Evolutionary conservation across 2,888 invertebrate species (phyloP).

Genomic region (Hermaeophaga mercurialis): DNA sequence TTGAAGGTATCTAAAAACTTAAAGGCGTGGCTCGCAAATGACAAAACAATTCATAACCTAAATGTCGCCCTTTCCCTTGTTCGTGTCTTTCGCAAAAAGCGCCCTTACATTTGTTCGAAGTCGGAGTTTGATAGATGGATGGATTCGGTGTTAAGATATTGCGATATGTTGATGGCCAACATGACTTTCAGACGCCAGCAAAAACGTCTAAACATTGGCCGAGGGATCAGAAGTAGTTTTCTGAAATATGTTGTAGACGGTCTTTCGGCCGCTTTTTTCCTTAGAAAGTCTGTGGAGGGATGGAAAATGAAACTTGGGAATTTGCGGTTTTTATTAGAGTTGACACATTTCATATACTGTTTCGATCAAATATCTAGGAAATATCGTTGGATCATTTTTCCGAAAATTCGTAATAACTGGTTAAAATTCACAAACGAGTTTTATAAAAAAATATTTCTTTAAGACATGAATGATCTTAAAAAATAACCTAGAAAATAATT

Average conservation of each 20-base stretch:
- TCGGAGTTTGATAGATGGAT: conserved; percentile 31
- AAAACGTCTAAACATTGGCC: conserved; percentile 32
- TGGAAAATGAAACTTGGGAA: conserved; percentile 12
- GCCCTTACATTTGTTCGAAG: conserved; percentile 21
- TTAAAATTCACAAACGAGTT: too few species aligned
- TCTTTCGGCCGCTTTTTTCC: conserved; percentile 19
- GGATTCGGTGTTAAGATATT: conserved; percentile 36
- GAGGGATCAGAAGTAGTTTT: conserved; percentile 24
- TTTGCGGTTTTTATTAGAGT: conserved; percentile 19
- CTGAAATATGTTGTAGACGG: conserved; percentile 23
- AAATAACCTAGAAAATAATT: too few species aligned
- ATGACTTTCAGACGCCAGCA: conserved; percentile 32
- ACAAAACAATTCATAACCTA: conserved; percentile 36
- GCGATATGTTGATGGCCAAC: conserved; percentile 30
- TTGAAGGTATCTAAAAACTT: too few species aligned
- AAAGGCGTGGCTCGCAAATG: conserved; percentile 38
- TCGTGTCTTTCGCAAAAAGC: conserved; percentile 11
- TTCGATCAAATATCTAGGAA: too few species aligned
- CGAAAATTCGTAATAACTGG: too few species aligned
- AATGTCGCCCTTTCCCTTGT: conserved; percentile 19
- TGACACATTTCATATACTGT: too few species aligned
- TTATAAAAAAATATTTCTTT: too few species aligned
- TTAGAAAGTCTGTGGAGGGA: background rate
- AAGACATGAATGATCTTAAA: too few species aligned
- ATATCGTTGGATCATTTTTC: too few species aligned